Percentiles rank a stretch among this genome's conserved stretches.
Conservation (phyloP, 35 echinoderm and acorn worm species). For the Strongylocentrotus purpuratus region DNA sequence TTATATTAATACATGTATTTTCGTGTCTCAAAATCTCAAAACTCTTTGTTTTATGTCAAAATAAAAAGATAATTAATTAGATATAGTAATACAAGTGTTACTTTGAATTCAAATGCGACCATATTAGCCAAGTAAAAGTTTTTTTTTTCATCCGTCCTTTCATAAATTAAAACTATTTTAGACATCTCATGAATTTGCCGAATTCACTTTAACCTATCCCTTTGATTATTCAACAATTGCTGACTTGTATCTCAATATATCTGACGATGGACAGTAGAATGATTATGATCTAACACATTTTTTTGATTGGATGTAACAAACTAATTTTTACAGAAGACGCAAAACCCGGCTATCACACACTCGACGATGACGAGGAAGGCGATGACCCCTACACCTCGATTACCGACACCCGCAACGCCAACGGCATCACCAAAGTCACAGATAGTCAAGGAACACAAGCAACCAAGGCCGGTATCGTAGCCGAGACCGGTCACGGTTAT, state of each 20-base stretch:
- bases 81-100: too few species aligned
- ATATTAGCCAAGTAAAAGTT: too few species aligned
- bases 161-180: not conserved
- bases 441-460: conserved; percentile 14
- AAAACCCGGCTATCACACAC: not conserved
- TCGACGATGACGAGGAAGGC: not conserved
- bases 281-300: not conserved
- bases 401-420: not conserved
- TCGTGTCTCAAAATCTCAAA: too few species aligned
- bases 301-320: not conserved
- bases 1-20: too few species aligned
- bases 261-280: not conserved
- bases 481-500: not conserved
- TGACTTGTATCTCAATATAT: not conserved
- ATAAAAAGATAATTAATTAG: too few species aligned
- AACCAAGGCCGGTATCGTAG: not conserved
- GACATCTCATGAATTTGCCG: not conserved
- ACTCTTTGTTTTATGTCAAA: too few species aligned
- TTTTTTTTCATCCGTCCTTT: too few species aligned
- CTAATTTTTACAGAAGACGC: not conserved
- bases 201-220: not conserved
- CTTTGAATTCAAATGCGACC: too few species aligned
- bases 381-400: not conserved
- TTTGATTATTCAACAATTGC: not conserved
- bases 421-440: not conserved